Base-by-base conservation (phyloP, 2,797 vertebrate genomes). In the Coccyzus lansbergi region DNA sequence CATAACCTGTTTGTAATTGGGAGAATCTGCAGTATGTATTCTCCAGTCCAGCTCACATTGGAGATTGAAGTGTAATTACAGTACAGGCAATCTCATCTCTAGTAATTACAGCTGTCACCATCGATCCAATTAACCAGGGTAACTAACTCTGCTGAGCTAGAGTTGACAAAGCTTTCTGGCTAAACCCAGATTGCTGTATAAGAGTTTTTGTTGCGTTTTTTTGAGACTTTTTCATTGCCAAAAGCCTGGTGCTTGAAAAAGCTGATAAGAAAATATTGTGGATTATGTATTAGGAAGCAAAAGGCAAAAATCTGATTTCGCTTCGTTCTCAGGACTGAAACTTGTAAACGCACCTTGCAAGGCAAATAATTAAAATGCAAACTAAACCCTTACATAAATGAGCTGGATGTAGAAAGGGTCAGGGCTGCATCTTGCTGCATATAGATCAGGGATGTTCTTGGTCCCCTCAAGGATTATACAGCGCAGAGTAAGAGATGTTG, bases 61-160 rank as follows among this genome's bases (percentile, higher is more conserved):
- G 95, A 93, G 88, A 97, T 95, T 97, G 97, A 98, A 97, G 95
- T 96, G 86, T 98, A 98, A 98, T 98, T 98, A 98, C 96, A 97
- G 96, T 94, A 97, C 96, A 96, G 97, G 96, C 96, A 97, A 96
- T 97, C 97, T 98, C 98, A 97, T 98, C 97, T 97, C 93, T 96
- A 94, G 97, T 98, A 98, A 99, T 98, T 98, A 98, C 96, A 97
- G 97, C 97, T 98, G 98, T 98, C 97, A 93, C 97, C 97, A 97
- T 97, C 79, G 96, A 98, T 98, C 98, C 98, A 98, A 97, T 98
- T 98, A 98, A 97, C 97, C 93, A 96, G 97, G 97, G 98, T 98
- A 98, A 98, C 97, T 97, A 98, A 97, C 97, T 94, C 91, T 96
- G 97, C 97, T 96, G 93, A 97, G 96, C 93, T 84, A 94, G 96